Base-by-base conservation (phyloP, 2,888 invertebrate genomes). In the Drosophila prolongata region DNA sequence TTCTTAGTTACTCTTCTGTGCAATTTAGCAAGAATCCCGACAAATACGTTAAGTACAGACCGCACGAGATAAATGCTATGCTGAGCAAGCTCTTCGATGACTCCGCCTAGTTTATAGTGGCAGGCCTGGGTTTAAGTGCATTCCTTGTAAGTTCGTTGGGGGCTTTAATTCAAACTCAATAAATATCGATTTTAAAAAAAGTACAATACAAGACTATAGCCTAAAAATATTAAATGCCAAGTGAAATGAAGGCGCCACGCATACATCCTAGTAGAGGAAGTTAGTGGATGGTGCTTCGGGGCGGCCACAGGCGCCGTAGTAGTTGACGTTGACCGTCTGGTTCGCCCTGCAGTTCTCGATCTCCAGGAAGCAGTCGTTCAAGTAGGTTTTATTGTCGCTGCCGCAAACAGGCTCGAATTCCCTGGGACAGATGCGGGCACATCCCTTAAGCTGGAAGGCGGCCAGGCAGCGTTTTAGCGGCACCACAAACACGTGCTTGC, bases 11-110 rank as follows among this genome's bases (percentile, higher is more conserved):
- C 92, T 94, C 95, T 1, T 92, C 93, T 44, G 93, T 96, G 49
- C 95, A 96, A 62, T 99, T 99, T 92, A 96, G 98, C 24, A 98
- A 98, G 93, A 98, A 98, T 93, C 95, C 95, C 0, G 97, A 97
- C 73, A 99, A 99, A 92, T 98, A 99, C 92, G 95, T 98, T 65
- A 98, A 97, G 93, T 97, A 97, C 91, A 95, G 95, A 35, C 97
- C 98, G 1, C 95, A 96, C 83, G 96, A 97, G 91, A 96, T 99
- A 8, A 95, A 96, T 2, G 94, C 95, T 0, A 94, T 97, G 90
- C 94, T 99, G 53, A 97, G 98, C 90, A 96, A 96, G 68, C 97
- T 98, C 90, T 99, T 99, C 92, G 98, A 98, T 93, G 96, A 97
- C 78, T 91, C 92, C 6, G 92, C 91, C 42, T 92, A 87, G 69